Evolutionary conservation across 2,113 vertebrate species (phyloP).

Genomic region (Lontra canadensis): DNA sequence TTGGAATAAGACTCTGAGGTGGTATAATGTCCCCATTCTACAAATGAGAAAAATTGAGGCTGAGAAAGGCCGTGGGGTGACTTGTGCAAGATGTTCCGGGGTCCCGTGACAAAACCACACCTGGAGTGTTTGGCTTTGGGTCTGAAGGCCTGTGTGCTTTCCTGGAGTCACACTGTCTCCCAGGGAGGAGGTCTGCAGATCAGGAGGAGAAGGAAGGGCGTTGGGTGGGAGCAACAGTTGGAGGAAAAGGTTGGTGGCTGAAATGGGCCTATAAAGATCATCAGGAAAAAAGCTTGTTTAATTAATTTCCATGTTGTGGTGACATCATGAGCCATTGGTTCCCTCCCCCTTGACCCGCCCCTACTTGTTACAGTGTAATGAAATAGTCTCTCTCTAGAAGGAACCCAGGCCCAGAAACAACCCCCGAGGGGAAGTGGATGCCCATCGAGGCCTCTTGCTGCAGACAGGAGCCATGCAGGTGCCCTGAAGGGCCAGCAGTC

Average conservation of each 20-base stretch:
- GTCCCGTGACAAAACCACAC: fast-evolving
- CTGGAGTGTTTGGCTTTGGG: neutral
- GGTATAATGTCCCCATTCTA: neutral
- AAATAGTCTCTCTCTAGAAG: neutral
- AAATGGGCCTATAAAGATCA: neutral
- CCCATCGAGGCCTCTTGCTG: neutral
- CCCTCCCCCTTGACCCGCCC: neutral
- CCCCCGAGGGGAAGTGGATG: neutral
- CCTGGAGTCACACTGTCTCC: neutral
- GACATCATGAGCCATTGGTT: no score
- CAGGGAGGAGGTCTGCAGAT: neutral
- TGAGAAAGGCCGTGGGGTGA: neutral
- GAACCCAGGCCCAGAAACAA: neutral
- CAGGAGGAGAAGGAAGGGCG: neutral
- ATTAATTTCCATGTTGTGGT: neutral
- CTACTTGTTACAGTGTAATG: neutral
- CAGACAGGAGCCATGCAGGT: neutral
- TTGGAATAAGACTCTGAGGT: neutral
- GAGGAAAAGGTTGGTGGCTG: neutral
- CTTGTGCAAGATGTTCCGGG: no score
- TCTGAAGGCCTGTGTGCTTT: neutral
- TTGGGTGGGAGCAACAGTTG: fast-evolving
- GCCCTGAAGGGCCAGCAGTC: neutral
- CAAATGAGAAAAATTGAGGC: neutral
- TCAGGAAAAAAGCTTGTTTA: neutral